phyloP scores from a whole-genome alignment of 2,797 vertebrate genomes.

The Heterohyrax brucei region DNA sequence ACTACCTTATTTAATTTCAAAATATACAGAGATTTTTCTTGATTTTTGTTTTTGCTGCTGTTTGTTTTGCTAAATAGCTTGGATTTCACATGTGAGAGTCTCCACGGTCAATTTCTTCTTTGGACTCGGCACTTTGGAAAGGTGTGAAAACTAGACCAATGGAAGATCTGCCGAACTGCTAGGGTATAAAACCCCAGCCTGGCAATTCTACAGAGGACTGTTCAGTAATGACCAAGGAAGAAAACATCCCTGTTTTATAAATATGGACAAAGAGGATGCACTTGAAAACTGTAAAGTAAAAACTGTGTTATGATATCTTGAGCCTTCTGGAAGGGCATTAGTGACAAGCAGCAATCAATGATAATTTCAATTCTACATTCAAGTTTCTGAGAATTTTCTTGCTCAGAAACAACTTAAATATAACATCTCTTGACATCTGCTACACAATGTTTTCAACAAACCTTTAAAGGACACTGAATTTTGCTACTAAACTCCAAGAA shows the following conservation, averaged over 20 bases:
- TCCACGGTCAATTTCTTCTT: not conserved
- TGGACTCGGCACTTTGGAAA: not conserved
- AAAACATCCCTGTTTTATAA: constrained; percentile 2
- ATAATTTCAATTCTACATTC: constrained; percentile 43
- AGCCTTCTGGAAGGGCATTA: constrained; percentile 2
- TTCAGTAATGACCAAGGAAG: not conserved
- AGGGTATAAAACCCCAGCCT: not conserved
- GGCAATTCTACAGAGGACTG: not conserved
- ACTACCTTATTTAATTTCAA: not conserved
- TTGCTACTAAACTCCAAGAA: constrained; percentile 74
- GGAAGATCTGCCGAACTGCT: not conserved
- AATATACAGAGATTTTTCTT: not conserved
- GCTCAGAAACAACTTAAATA: constrained; percentile 54
- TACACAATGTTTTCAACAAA: constrained; percentile 64
- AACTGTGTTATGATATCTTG: constrained; percentile 30
- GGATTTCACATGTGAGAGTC: not conserved
- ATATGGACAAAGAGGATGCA: not conserved
- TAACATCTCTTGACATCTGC: constrained; percentile 62
- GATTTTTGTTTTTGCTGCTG: not conserved
- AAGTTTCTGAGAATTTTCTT: constrained; percentile 61
- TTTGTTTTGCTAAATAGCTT: not conserved
- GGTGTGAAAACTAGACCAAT: not conserved
- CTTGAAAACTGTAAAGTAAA: constrained; percentile 69
- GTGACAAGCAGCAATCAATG: constrained; percentile 69
- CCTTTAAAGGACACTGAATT: constrained; percentile 82